Evolutionary conservation across 2,113 vertebrate species (phyloP), one percentile per base, ranked within the genome.

Genomic region (Notiomystis cincta): DNA sequence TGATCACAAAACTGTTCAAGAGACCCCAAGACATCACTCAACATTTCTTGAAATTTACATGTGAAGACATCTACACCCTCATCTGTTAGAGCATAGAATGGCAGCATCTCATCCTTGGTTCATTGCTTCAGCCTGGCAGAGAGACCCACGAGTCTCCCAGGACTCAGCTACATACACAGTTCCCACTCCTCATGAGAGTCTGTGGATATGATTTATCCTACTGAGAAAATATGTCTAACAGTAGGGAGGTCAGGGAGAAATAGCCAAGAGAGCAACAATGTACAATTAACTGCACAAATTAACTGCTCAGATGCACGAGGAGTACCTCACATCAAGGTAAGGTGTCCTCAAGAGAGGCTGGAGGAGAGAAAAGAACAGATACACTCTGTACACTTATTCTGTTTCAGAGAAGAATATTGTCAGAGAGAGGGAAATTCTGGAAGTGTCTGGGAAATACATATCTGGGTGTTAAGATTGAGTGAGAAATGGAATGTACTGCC

Each of bases 101-200:
- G 27, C 57, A 85, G 12, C 17, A 47, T 38, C 30, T 71, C 19
- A 38, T 51, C 30, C 24, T 88, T 82, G 30, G 6, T 64, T 95
- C 48, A 15, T 69, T 86, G 35, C 31, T 88, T 65, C 56, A 76
- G 19, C 73, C 44, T 54, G 9, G n/a, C 42, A 80, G 90, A 61
- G 62, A 65, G 40, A 51, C 24, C 6, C 47, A 56, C 8, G 58
- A 51, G 24, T 38, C 47, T 85, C 14, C 23, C 20, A 51, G 72
- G 56, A 47, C 14, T 38, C 61, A 54, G 7, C 42, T 27, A 4
- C 19, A 27, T 13, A 2, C 0, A 3, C 11, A 17, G 7, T 13
- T 95, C 53, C 24, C 48, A 82, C 8, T 38, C 5, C 24, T 54
- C 22, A 5, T 16, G 4, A 16, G 31, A 22, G 11, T 38, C 20